Conservation (phyloP, 2,888 invertebrate genomes). For the Amphipoea lucens region DNA sequence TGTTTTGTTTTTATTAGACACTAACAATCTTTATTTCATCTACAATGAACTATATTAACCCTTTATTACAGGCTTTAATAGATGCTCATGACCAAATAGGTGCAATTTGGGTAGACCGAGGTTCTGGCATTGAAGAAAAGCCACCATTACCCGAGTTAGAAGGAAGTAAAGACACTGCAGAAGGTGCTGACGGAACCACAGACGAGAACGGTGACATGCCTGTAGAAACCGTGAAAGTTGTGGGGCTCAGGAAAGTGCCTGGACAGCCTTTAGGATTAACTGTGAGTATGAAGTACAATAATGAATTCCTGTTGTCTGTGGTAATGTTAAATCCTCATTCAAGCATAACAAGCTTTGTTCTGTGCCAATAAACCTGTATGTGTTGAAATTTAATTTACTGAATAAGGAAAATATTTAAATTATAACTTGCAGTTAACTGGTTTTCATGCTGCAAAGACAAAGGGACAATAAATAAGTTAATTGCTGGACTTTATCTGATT, state of each 20-base stretch:
- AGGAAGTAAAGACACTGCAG: conserved; percentile 77
- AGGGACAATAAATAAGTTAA: conserved; percentile 8
- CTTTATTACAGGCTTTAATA: conserved; percentile 92
- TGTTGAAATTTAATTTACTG: conserved; percentile 1
- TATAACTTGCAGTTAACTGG: background rate
- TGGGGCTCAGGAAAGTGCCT: conserved; percentile 95
- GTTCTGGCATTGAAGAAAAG: conserved; percentile 88
- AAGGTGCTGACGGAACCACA: conserved; percentile 74
- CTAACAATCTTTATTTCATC: background rate
- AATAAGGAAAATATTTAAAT: background rate
- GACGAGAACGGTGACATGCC: conserved; percentile 92
- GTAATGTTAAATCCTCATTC: background rate
- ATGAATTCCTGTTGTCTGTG: conserved; percentile 15
- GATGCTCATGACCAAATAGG: conserved; percentile 97
- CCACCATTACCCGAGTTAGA: conserved; percentile 75
- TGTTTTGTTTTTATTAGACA: conserved; percentile 20
- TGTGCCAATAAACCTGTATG: conserved; percentile 4
- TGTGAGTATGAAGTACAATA: conserved; percentile 80
- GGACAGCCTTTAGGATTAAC: conserved; percentile 96
- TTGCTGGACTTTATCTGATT: conserved; percentile 3
- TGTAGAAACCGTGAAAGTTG: conserved; percentile 95
- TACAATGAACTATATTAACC: background rate
- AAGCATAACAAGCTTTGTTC: background rate
- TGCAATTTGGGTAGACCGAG: conserved; percentile 89
- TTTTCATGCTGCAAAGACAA: conserved; percentile 22